phyloP scores from a whole-genome alignment of 2,797 vertebrate genomes.

The Eulemur mongoz region DNA sequence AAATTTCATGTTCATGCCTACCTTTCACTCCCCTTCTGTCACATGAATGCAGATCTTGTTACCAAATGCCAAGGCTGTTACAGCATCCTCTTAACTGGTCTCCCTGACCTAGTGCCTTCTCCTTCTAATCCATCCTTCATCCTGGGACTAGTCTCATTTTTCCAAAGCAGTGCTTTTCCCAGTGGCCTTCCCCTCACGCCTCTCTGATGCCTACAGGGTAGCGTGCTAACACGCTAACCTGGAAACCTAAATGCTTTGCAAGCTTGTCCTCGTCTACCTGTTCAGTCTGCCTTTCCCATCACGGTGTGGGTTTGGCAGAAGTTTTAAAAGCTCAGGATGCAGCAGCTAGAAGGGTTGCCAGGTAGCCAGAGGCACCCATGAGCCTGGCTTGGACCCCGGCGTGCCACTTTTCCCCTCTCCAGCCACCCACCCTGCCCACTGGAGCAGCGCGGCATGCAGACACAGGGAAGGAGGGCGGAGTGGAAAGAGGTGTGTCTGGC shows the following conservation, averaged over 20 bases:
- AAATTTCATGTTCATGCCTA: background rate
- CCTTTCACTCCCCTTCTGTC: background rate
- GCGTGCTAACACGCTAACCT: background rate
- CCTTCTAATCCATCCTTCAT: background rate
- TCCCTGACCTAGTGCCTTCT: background rate
- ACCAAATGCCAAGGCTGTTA: background rate
- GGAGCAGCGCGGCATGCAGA: background rate
- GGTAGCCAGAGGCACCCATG: background rate
- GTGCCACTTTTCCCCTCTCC: background rate
- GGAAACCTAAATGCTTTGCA: background rate
- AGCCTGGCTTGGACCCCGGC: background rate
- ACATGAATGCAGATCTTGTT: background rate
- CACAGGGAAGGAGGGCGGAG: fast-evolving
- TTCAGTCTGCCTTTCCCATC: background rate
- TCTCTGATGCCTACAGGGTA: background rate
- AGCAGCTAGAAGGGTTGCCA: background rate
- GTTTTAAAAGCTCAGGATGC: background rate
- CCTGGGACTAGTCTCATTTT: background rate
- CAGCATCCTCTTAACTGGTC: background rate
- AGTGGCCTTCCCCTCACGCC: too few species aligned
- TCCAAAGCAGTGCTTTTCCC: background rate
- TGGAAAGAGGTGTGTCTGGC: background rate
- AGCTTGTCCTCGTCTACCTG: background rate
- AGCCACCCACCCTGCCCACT: background rate
- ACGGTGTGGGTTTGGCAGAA: background rate